Base-by-base conservation (phyloP, 2,888 invertebrate species). In the Margaritifera margaritifera region DNA sequence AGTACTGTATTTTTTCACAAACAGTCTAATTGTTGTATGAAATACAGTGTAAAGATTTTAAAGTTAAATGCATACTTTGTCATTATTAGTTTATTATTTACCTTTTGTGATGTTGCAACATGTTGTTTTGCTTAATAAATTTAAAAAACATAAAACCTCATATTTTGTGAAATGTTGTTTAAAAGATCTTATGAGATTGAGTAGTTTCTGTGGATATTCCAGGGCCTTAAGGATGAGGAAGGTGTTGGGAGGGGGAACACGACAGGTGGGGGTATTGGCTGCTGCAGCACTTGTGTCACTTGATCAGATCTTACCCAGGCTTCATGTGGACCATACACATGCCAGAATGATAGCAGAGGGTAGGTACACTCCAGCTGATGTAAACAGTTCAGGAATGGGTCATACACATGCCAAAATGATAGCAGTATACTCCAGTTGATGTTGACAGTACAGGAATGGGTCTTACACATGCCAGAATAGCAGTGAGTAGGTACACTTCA, bases 201-300 rank as follows among this genome's bases (percentile, higher is more conserved):
- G 22, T 42, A 31, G 22, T 57, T 6, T 25, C 56, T 64, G 42
- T 64, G 25, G 22, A 15, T 53, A 64, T 60, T 69, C 20, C 73
- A 96, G 96, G 84, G 96, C 96, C 0, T 92, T 93, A 18, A 93
- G 96, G 66, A 83, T 93, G 56, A 92, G 97, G 66, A 98, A 98
- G 91, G 95, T 94, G 61, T 89, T 99, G 58, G 98, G 99, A 27
- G 98, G 98, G 51, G 97, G 95, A 1, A 95, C 97, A 96, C 92
- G 98, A 68, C 98, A 99, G 91, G 93, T 92, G 56, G 99, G 99
- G 6, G 92, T 98, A 61, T 86, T 99, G 64, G 98, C 97, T 0
- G 97, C 97, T 0, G 95, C 97, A 1, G 97, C 96, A 0, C 84
- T 96, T 5, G 94, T 95, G 42, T 95, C 96, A 0, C 88, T 99